Percentiles rank a stretch among this genome's conserved stretches.
These are phyloP conservation scores for Puffinus mauretanicus DNA, from an alignment of 2,113 vertebrate genomes.

Conservation along the genomic window DNA sequence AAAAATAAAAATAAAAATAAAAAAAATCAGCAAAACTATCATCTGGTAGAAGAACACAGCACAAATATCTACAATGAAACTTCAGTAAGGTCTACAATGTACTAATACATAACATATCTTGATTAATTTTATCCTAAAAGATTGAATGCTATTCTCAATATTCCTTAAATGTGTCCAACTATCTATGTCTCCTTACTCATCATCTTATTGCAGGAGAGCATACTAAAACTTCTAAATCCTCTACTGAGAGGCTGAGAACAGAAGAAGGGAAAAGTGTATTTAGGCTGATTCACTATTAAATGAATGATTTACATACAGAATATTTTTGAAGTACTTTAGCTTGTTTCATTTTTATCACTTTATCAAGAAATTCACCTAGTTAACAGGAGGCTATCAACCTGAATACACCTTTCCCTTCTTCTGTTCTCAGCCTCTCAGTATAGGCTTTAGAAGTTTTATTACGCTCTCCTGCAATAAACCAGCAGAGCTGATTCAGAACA, in stretches of 20 bases:
- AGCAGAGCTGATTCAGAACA: background rate
- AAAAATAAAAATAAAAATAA: background rate
- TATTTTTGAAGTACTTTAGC: background rate
- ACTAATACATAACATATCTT: background rate
- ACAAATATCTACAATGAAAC: background rate
- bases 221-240: background rate
- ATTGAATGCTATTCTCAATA: background rate
- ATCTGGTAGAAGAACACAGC: background rate
- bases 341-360: background rate
- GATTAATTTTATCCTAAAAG: background rate
- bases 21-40: background rate
- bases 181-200: background rate
- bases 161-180: background rate
- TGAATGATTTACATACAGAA: background rate
- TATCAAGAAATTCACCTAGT: background rate
- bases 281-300: background rate
- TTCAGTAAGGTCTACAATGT: background rate
- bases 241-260: background rate
- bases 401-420: background rate
- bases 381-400: background rate
- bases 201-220: background rate
- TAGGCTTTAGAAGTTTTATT: background rate
- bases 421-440: background rate
- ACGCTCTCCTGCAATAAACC: background rate
- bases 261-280: background rate